A percentile compares a stretch with the other conserved stretches of the same genome.
Conservation (phyloP, 2,113 vertebrate genomes). For the Alligator mississippiensis region DNA sequence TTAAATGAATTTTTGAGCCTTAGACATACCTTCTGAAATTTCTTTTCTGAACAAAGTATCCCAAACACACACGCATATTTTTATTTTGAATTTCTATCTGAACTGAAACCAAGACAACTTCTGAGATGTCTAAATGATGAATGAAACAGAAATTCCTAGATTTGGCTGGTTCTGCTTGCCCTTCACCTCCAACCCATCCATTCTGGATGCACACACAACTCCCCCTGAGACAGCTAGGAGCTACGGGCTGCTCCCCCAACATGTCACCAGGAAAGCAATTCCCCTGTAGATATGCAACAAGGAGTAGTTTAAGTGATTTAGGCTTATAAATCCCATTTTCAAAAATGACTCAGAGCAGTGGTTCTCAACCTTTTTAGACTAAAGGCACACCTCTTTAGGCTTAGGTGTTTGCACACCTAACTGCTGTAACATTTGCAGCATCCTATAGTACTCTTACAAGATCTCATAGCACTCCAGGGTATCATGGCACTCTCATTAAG, state of each 20-base stretch:
- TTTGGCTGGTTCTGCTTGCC: rapidly evolving
- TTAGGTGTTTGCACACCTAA: too few species aligned
- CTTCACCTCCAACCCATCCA: neutral
- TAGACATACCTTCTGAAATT: too few species aligned
- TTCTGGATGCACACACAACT: neutral
- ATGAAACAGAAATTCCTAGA: rapidly evolving
- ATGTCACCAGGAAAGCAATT: neutral
- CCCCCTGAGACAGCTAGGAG: neutral
- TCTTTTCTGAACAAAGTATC: too few species aligned
- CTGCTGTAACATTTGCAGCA: too few species aligned
- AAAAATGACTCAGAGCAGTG: neutral
- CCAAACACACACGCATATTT: too few species aligned
- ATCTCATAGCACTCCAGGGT: too few species aligned
- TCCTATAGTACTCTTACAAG: too few species aligned
- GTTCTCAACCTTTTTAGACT: too few species aligned
- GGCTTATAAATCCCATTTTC: neutral
- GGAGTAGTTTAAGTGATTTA: neutral
- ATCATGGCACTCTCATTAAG: too few species aligned
- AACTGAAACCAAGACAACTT: neutral
- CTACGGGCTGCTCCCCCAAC: neutral
- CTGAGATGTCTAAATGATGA: neutral
- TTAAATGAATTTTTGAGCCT: too few species aligned
- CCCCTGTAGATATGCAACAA: neutral
- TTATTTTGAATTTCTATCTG: neutral
- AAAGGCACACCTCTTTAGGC: too few species aligned